A percentile compares a stretch with the other conserved stretches of the same genome.
Evolutionary conservation across 2,113 vertebrate species (phyloP).

Genomic region (Cettia cetti): DNA sequence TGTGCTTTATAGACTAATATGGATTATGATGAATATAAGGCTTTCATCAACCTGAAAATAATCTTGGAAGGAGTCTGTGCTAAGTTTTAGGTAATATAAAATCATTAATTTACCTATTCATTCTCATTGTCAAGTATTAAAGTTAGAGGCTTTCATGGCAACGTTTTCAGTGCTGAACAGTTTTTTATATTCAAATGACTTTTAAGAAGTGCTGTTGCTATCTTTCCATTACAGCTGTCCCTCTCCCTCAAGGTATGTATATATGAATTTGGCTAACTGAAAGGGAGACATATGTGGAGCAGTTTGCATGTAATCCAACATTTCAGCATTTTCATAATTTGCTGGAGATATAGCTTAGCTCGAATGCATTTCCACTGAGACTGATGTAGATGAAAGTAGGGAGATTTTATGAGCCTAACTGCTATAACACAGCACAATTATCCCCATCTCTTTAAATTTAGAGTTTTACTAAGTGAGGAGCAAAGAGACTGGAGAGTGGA

Average conservation of each 20-base stretch:
- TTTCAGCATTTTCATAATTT: not conserved
- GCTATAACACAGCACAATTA: not conserved
- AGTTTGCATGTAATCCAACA: not conserved
- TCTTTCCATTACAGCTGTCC: not conserved
- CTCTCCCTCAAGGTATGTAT: not conserved
- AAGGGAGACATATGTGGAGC: not conserved
- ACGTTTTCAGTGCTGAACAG: not conserved
- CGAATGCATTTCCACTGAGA: not conserved
- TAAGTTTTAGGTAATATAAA: slow-evolving; percentile 5
- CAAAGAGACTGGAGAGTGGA: not conserved
- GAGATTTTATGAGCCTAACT: not conserved
- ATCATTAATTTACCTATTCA: not conserved
- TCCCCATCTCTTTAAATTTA: not conserved
- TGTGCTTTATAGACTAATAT: not conserved
- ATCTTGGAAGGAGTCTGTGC: not conserved
- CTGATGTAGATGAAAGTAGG: not conserved
- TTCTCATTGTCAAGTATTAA: slow-evolving; percentile 24
- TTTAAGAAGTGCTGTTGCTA: not conserved
- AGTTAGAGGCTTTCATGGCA: not conserved
- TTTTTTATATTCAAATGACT: slow-evolving; percentile 12
- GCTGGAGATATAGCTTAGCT: not conserved
- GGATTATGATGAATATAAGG: not conserved
- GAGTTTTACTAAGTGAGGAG: not conserved
- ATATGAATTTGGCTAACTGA: not conserved
- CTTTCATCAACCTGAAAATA: not conserved